These are phyloP conservation scores for Cabera pusaria DNA, from an alignment of 2,888 invertebrate species.

Conservation along the genomic window DNA sequence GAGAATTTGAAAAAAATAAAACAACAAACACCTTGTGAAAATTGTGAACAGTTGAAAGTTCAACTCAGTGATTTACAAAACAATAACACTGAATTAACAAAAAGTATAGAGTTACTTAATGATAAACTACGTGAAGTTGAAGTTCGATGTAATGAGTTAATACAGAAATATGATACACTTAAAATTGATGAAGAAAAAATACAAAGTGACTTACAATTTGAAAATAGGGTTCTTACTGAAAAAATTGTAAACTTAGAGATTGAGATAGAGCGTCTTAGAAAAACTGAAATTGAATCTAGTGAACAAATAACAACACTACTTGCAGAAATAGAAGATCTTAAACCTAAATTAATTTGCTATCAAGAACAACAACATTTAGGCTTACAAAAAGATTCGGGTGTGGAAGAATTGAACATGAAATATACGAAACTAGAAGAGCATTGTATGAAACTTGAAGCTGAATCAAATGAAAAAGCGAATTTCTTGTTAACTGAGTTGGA, in stretches of 20 bases:
- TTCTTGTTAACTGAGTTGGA: slow-evolving; percentile 48
- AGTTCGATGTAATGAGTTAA: slow-evolving; percentile 40
- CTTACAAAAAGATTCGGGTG: slow-evolving; percentile 30
- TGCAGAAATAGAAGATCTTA: slow-evolving; percentile 45
- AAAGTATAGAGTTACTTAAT: slow-evolving; percentile 35
- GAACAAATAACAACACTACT: slow-evolving; percentile 39
- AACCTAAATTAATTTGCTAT: slow-evolving; percentile 36
- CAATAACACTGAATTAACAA: slow-evolving; percentile 39
- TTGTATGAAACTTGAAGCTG: slow-evolving; percentile 32
- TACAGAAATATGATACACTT: slow-evolving; percentile 40
- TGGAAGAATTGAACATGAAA: not conserved
- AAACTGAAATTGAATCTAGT: slow-evolving; percentile 41
- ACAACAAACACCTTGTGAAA: slow-evolving; percentile 41
- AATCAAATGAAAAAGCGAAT: slow-evolving; percentile 39
- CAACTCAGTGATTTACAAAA: slow-evolving; percentile 47
- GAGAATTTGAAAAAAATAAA: slow-evolving; percentile 50
- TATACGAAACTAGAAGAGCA: too few species aligned
- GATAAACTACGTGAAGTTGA: slow-evolving; percentile 43
- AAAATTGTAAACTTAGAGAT: slow-evolving; percentile 42
- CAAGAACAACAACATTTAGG: slow-evolving; percentile 36
- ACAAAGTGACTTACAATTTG: slow-evolving; percentile 40
- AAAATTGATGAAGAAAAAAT: slow-evolving; percentile 45
- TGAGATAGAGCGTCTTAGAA: slow-evolving; percentile 40
- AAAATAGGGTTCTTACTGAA: slow-evolving; percentile 33
- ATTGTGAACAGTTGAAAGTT: slow-evolving; percentile 45